These are phyloP conservation scores for Drosophila birchii DNA, from an alignment of 2,888 invertebrate species.

Conservation along the genomic window DNA sequence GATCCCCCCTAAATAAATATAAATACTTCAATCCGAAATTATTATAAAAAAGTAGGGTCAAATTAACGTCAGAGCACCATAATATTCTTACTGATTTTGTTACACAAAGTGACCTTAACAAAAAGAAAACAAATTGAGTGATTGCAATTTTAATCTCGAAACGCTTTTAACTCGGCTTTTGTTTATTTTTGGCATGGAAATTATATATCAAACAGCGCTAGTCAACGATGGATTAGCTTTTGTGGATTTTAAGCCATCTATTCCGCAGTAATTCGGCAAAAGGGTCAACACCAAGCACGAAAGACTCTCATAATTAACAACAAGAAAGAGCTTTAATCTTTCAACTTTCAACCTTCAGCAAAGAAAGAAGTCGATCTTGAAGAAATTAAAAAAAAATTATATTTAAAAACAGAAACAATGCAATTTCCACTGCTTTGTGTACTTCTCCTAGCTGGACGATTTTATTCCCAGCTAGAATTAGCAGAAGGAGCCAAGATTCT, in stretches of 20 bases:
- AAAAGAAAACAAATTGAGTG: background rate
- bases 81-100: no score
- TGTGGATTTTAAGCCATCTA: background rate
- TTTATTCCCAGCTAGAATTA: slow-evolving; percentile 13
- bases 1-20: no score
- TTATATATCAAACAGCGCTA: background rate
- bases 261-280: background rate
- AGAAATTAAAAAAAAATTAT: background rate
- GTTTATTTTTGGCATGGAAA: background rate
- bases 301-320: background rate
- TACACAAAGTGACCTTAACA: background rate
- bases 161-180: background rate
- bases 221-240: background rate
- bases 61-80: no score
- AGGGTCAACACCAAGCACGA: background rate
- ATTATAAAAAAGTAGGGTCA: no score
- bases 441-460: slow-evolving; percentile 32
- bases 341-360: background rate
- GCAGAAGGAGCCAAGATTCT: slow-evolving; percentile 83
- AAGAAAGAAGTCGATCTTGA: background rate
- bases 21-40: no score
- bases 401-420: slow-evolving; percentile 27
- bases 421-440: slow-evolving; percentile 20
- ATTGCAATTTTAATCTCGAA: background rate
- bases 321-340: background rate